These are phyloP conservation scores for Saccopteryx bilineata DNA, from an alignment of 2,113 vertebrate genomes.

Conservation along the genomic window DNA sequence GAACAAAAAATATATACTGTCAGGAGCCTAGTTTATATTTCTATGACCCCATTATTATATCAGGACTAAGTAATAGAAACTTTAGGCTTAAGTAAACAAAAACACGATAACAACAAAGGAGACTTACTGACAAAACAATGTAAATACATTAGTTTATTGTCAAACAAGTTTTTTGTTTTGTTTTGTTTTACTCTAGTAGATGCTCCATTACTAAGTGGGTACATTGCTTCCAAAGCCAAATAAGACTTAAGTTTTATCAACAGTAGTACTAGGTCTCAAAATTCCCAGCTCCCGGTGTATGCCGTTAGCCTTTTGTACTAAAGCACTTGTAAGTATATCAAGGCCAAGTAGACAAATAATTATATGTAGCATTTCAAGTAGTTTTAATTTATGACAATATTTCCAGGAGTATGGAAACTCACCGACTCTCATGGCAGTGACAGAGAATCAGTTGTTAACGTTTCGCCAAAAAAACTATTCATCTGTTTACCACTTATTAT, in stretches of 20 bases:
- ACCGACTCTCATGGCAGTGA: conserved; percentile 24
- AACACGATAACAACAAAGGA: conserved; percentile 8
- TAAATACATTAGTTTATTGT: background rate
- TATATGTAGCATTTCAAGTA: background rate
- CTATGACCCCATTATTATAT: background rate
- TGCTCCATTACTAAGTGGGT: background rate
- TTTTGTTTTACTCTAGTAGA: background rate
- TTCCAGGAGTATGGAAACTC: background rate
- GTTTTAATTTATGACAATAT: conserved; percentile 5
- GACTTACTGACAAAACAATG: conserved; percentile 48
- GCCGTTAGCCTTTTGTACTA: conserved; percentile 1
- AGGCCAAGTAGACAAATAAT: conserved; percentile 24
- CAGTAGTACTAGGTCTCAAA: conserved; percentile 43
- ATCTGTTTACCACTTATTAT: conserved; percentile 15
- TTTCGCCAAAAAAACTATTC: background rate
- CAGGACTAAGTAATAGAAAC: conserved; percentile 38
- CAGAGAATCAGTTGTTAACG: background rate
- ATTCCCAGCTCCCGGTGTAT: background rate
- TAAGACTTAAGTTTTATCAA: background rate
- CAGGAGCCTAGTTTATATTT: conserved; percentile 46
- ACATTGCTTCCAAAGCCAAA: background rate
- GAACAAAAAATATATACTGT: background rate
- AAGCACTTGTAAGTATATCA: background rate
- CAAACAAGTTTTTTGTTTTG: background rate
- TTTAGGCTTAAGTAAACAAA: conserved; percentile 63